Evolutionary conservation across 1,140 invertebrate genomes (phyloP).

Genomic region (Episyrphus balteatus): DNA sequence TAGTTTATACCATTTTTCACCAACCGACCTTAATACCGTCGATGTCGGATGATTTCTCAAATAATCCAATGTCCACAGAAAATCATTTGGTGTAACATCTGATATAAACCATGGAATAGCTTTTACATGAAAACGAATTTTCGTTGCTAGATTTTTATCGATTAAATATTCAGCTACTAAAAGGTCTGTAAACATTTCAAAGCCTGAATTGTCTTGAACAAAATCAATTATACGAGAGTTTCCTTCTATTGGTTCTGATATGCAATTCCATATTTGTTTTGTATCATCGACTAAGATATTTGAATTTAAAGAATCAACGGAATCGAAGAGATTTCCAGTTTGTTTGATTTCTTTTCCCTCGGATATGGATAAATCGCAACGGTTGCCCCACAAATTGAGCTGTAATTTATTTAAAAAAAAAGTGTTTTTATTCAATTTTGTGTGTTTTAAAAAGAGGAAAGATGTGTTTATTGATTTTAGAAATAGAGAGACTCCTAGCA

Average conservation of each 20-base stretch:
- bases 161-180: conserved; percentile 75
- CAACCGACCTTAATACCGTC: conserved; percentile 36
- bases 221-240: conserved; percentile 50
- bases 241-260: conserved; percentile 14
- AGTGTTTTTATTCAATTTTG: too few species aligned
- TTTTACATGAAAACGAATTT: conserved; percentile 80
- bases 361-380: conserved; percentile 83
- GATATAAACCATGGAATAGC: conserved; percentile 94
- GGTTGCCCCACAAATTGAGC: conserved; percentile 61
- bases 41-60: conserved; percentile 34
- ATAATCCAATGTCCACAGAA: conserved; percentile 53
- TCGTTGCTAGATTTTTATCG: conserved; percentile 49
- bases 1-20: conserved; percentile 44
- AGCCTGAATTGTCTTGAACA: conserved; percentile 87
- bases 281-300: conserved; percentile 62
- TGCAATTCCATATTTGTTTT: conserved; percentile 41
- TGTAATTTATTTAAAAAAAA: conserved; percentile 13
- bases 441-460: too few species aligned
- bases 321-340: conserved; percentile 46
- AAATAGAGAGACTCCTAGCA: too few species aligned
- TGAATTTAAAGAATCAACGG: conserved; percentile 50
- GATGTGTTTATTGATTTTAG: too few species aligned
- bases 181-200: conserved; percentile 86
- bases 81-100: conserved; percentile 70
- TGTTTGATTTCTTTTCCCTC: conserved; percentile 49